Conservation (phyloP, 2,888 invertebrate genomes). For the Eremobia ochroleuca region DNA sequence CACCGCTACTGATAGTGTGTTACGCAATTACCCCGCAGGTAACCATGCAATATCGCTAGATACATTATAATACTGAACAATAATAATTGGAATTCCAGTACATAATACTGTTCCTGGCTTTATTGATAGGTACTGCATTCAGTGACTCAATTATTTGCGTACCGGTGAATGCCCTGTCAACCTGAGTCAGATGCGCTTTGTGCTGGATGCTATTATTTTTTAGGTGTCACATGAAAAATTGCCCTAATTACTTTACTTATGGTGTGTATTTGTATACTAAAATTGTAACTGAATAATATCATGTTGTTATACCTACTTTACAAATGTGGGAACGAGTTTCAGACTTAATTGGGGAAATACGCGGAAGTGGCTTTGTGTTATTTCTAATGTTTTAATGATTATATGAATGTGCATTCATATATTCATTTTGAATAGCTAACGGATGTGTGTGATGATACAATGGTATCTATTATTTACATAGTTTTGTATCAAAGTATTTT, state of each 20-base stretch:
- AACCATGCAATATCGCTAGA: background rate
- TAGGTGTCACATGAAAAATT: background rate
- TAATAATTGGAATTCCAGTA: background rate
- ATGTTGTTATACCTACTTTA: background rate
- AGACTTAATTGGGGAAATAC: conserved; percentile 11
- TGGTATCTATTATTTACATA: background rate
- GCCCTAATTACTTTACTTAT: background rate
- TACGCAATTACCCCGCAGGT: no score
- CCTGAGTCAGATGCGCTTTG: conserved; percentile 4
- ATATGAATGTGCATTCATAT: conserved; percentile 2
- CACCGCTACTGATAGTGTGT: no score
- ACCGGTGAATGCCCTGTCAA: conserved; percentile 30
- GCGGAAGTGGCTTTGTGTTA: conserved; percentile 11
- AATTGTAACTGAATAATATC: background rate
- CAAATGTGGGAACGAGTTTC: background rate
- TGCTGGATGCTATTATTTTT: background rate
- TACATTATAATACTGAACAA: background rate
- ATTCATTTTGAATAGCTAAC: conserved; percentile 8
- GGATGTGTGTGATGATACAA: conserved; percentile 24
- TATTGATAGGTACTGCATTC: background rate
- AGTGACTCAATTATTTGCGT: conserved; percentile 8
- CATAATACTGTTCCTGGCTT: background rate
- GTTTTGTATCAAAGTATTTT: conserved; percentile 10
- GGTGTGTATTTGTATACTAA: background rate
- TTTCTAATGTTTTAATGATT: background rate